These are phyloP conservation scores for Crenuchus spilurus DNA, from an alignment of 2,797 vertebrate genomes.

Conservation along the genomic window DNA sequence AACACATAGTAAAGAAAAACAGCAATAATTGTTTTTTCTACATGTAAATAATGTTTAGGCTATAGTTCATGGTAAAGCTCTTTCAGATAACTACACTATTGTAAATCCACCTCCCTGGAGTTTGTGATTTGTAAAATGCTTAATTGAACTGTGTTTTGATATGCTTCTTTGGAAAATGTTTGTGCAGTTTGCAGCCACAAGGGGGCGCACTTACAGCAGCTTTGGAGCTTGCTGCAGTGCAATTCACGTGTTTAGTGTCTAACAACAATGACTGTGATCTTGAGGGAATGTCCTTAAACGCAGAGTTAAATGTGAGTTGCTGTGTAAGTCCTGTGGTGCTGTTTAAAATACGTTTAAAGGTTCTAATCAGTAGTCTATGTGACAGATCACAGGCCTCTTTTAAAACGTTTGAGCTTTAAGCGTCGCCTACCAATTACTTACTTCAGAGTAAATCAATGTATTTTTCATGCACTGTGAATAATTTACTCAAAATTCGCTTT, in stretches of 20 bases:
- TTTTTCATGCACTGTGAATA: too few relatives aligned
- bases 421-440: too few relatives aligned
- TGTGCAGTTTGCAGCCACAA: conserved; percentile 78
- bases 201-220: conserved; percentile 84
- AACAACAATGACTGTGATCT: conserved; percentile 52
- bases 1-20: too few relatives aligned
- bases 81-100: too few relatives aligned
- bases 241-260: conserved; percentile 39
- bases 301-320: conserved; percentile 5
- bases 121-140: neutral
- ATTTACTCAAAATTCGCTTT: too few relatives aligned
- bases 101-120: neutral
- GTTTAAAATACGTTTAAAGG: neutral
- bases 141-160: neutral
- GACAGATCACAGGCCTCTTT: neutral
- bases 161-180: conserved; percentile 26
- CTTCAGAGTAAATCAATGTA: too few relatives aligned
- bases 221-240: conserved; percentile 18
- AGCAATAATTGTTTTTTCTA: too few relatives aligned
- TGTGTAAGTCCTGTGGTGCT: neutral
- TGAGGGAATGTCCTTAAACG: conserved; percentile 17
- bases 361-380: neutral
- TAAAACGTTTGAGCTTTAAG: too few relatives aligned
- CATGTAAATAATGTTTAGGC: too few relatives aligned
- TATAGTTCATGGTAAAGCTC: too few relatives aligned